A percentile compares a stretch with the other conserved stretches of the same genome.
phyloP scores from a whole-genome alignment of 2,888 invertebrate species.

The Lasioglossum oenotherae region DNA sequence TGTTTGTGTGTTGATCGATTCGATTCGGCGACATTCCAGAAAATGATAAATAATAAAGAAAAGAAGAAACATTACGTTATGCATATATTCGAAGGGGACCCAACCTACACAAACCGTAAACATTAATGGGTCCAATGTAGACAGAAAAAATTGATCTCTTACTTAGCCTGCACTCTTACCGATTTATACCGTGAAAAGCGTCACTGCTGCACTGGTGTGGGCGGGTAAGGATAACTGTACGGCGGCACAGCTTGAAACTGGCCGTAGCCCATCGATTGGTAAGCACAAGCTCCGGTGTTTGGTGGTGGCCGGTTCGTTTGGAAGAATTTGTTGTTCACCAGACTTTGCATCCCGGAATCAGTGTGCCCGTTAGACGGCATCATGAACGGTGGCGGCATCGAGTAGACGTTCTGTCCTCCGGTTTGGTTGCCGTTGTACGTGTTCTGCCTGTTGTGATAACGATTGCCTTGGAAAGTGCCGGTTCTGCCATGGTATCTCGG shows the following conservation, averaged over 20 bases:
- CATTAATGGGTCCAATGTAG: slow-evolving; percentile 57
- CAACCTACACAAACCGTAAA: slow-evolving; percentile 66
- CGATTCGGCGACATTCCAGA: slow-evolving; percentile 76
- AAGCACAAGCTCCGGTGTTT: slow-evolving; percentile 86
- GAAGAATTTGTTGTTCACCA: slow-evolving; percentile 90
- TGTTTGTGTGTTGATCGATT: background rate
- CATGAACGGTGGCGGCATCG: slow-evolving; percentile 85
- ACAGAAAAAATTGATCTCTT: slow-evolving; percentile 62
- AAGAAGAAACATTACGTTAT: slow-evolving; percentile 68
- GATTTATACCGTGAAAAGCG: slow-evolving; percentile 72
- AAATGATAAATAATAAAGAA: slow-evolving; percentile 74
- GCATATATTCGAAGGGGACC: slow-evolving; percentile 63
- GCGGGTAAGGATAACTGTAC: slow-evolving; percentile 88
- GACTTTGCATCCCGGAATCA: slow-evolving; percentile 85
- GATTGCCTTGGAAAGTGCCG: slow-evolving; percentile 77
- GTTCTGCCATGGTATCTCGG: slow-evolving; percentile 79
- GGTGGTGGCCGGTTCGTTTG: slow-evolving; percentile 88
- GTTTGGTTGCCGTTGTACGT: slow-evolving; percentile 69
- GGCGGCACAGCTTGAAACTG: slow-evolving; percentile 90
- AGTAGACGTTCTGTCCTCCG: slow-evolving; percentile 81
- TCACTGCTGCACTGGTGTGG: slow-evolving; percentile 91
- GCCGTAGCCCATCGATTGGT: slow-evolving; percentile 88
- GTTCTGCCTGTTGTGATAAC: slow-evolving; percentile 76
- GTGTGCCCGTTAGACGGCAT: slow-evolving; percentile 82
- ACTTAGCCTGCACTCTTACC: slow-evolving; percentile 68